Conservation (phyloP, 2,888 invertebrate genomes). For the Chaetogeoica ovagalla region DNA sequence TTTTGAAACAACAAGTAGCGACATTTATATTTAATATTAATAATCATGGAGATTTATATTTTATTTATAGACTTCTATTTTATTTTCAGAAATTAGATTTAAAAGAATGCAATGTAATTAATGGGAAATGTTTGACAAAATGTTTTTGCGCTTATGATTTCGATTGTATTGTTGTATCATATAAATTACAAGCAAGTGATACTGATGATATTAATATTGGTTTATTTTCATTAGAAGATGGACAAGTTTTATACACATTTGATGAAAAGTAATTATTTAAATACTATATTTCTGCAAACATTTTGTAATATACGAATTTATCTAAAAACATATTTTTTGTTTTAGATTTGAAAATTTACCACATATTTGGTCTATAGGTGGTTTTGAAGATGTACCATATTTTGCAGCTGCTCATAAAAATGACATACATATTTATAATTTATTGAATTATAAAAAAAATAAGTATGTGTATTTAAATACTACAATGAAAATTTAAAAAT, state of each 20-base stretch:
- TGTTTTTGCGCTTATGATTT: constrained; percentile 8
- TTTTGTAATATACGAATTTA: not conserved
- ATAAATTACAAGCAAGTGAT: constrained; percentile 1
- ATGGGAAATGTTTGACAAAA: constrained; percentile 29
- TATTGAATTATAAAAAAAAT: constrained; percentile 32
- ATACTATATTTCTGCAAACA: not conserved
- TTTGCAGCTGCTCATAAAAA: constrained; percentile 29
- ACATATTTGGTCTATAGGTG: constrained; percentile 47
- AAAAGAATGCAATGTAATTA: constrained; percentile 25
- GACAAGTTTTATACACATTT: constrained; percentile 32
- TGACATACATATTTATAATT: constrained; percentile 35
- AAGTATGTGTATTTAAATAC: constrained; percentile 20
- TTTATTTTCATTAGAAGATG: constrained; percentile 42
- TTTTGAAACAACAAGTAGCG: constrained; percentile 26
- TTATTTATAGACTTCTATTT: not conserved
- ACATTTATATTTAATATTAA: not conserved
- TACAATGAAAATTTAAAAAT: not conserved
- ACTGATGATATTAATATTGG: constrained; percentile 27
- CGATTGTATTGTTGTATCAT: constrained; percentile 34
- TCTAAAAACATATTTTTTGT: not conserved
- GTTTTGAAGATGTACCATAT: constrained; percentile 42
- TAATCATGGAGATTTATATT: not conserved
- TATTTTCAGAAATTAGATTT: constrained; percentile 24
- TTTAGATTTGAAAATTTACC: constrained; percentile 35
- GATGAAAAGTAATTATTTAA: constrained; percentile 31